Conservation (phyloP, 2,888 invertebrate genomes). For the Lasioglossum figueresi region DNA sequence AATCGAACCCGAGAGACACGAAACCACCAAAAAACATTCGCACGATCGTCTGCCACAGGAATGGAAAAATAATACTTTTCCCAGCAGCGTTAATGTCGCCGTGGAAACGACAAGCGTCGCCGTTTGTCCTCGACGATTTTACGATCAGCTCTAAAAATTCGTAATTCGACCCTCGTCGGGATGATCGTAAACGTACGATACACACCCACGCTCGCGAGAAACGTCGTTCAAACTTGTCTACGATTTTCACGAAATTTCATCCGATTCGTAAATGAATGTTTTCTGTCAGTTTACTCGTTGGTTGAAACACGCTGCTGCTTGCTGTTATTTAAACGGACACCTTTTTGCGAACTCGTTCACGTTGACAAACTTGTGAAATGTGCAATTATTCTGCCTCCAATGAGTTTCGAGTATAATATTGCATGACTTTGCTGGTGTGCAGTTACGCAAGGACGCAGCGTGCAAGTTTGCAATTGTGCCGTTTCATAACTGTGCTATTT, state of each 20-base stretch:
- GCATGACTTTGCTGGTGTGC: no score
- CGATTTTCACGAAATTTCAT: not conserved
- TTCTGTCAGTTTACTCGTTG: not conserved
- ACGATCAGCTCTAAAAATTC: conserved; percentile 43
- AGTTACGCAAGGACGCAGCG: no score
- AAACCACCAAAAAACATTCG: not conserved
- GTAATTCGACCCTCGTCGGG: not conserved
- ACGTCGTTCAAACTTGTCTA: not conserved
- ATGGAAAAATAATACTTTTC: conserved; percentile 7
- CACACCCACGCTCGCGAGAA: not conserved
- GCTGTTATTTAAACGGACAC: not conserved
- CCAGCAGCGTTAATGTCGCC: not conserved
- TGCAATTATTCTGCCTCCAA: no score
- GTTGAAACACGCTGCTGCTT: not conserved
- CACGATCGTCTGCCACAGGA: not conserved
- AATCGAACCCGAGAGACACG: conserved; percentile 15
- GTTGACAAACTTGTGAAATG: not conserved
- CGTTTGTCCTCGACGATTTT: conserved; percentile 26
- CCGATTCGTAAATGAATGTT: not conserved
- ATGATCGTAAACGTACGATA: not conserved
- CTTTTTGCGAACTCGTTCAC: not conserved
- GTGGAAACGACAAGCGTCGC: not conserved
- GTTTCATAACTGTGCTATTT: no score
- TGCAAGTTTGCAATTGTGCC: no score
- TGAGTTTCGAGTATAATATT: no score